Evolutionary conservation across 2,888 invertebrate species (phyloP), one percentile per base, ranked within the genome.

Genomic region (Aricia artaxerxes): DNA sequence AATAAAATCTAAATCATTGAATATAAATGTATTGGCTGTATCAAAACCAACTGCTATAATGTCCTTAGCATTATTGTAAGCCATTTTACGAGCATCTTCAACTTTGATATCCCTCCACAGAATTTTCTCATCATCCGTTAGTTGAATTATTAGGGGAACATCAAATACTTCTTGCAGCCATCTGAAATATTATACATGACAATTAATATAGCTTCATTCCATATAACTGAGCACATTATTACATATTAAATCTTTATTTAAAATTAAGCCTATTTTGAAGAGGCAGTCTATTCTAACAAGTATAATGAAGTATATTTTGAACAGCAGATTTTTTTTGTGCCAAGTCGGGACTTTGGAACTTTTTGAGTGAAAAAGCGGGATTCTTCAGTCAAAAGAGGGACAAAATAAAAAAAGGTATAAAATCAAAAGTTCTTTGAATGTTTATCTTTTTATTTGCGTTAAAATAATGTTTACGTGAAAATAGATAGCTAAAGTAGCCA

Each of bases 101-200:
- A 99, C 89, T 84, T 97, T 97, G 78, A 99, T 94, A 88, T 99
- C 98, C 88, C 97, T 99, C 99, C 99, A 99, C 85, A 99, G 95
- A 4, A 97, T 97, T 90, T 99, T 99, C 90, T 99, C 99, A 90
- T 99, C 99, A 87, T 99, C 99, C 0, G 99, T 99, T 86, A 99
- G 90, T 90, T 99, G 99, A 83, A 99, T 98, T 1, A 99, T 97
- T 35, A 99, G 93, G 0, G 99, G 99, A 2, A 99, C 99, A 90
- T 99, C 96, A 89, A 99, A 99, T 0, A 97, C 97, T 82, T 99
- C 99, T 92, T 99, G 99, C 4, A 99, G 93, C 98, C 99, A 99
- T 90, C 97, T 97, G 87, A 82, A 35, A 78, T 3, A 76, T 60
- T 31, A 24, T 64, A 64, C 7, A 64, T 31, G 24, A 24, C 1